Conservation (phyloP, 2,888 invertebrate genomes). For the Caenorhabditis becei region DNA sequence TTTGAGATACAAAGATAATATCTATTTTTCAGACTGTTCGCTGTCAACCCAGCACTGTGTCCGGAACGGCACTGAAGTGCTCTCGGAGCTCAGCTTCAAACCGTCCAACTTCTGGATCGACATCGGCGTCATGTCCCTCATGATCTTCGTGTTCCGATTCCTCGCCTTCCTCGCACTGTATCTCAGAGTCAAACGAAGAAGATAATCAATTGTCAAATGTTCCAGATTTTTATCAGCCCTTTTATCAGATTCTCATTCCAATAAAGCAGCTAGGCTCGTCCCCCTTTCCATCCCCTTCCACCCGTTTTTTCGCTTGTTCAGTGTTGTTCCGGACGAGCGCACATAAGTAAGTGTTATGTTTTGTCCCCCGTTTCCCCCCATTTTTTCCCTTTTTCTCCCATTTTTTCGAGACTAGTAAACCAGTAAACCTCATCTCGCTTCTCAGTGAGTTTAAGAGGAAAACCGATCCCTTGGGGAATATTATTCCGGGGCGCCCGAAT, state of each 20-base stretch:
- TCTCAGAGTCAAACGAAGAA: constrained; percentile 66
- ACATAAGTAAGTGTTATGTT: constrained; percentile 11
- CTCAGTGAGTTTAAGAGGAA: neutral
- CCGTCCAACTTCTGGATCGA: constrained; percentile 67
- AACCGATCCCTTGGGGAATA: neutral
- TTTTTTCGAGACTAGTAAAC: neutral
- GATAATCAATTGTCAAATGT: constrained; percentile 42
- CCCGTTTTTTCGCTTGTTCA: neutral
- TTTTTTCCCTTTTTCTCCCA: neutral
- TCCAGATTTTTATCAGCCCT: neutral
- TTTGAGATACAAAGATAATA: too few relatives aligned
- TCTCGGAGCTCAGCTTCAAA: constrained; percentile 72
- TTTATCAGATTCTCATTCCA: too few relatives aligned
- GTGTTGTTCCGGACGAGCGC: constrained; percentile 25
- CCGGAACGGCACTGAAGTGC: constrained; percentile 71
- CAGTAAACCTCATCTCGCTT: neutral
- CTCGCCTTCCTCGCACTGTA: constrained; percentile 75
- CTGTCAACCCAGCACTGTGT: constrained; percentile 42
- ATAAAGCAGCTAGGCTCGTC: too few relatives aligned
- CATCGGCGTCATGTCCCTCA: constrained; percentile 64
- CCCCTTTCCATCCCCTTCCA: neutral
- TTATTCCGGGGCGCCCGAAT: neutral
- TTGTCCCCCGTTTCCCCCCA: constrained; percentile 16
- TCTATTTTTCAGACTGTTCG: constrained; percentile 48
- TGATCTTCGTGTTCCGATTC: constrained; percentile 74